Percentiles rank a stretch among this genome's conserved stretches.
Conservation (phyloP, 1,140 invertebrate genomes). For the Platyura marginata region DNA sequence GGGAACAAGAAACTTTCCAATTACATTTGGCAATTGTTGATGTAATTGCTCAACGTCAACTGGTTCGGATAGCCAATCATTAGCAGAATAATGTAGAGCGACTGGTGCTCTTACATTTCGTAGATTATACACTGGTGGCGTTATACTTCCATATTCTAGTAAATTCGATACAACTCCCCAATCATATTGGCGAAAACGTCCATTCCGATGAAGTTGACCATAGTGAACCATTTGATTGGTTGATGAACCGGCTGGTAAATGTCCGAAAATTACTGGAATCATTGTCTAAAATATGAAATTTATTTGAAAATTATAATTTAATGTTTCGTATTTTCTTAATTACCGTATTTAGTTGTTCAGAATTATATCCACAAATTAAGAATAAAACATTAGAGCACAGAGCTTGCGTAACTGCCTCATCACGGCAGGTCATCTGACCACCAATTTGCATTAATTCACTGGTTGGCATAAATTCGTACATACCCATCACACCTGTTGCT, state of each 20-base stretch:
- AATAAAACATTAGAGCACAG: constrained; percentile 24
- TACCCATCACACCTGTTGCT: constrained; percentile 20
- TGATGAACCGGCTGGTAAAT: constrained; percentile 33
- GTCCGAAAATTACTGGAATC: constrained; percentile 50
- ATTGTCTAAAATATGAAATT: constrained; percentile 35
- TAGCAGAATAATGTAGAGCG: constrained; percentile 36
- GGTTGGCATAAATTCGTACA: constrained; percentile 28
- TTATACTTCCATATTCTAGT: constrained; percentile 23
- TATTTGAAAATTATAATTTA: too few species aligned
- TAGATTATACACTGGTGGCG: constrained; percentile 37
- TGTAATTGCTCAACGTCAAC: constrained; percentile 39
- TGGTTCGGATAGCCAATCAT: constrained; percentile 36
- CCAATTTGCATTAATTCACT: constrained; percentile 19
- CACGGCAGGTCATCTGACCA: constrained; percentile 21
- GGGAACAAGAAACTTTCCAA: constrained; percentile 35
- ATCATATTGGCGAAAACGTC: constrained; percentile 18
- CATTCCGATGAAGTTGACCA: constrained; percentile 19
- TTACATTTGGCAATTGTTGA: constrained; percentile 27
- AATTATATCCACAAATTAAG: constrained; percentile 24
- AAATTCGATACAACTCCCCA: constrained; percentile 27
- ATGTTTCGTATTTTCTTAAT: too few species aligned
- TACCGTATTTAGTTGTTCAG: constrained; percentile 16
- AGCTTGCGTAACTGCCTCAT: not conserved
- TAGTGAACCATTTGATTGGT: constrained; percentile 23
- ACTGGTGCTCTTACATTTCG: constrained; percentile 39